Base-by-base conservation (phyloP, 2,113 vertebrate species). In the Hystrix brachyura region DNA sequence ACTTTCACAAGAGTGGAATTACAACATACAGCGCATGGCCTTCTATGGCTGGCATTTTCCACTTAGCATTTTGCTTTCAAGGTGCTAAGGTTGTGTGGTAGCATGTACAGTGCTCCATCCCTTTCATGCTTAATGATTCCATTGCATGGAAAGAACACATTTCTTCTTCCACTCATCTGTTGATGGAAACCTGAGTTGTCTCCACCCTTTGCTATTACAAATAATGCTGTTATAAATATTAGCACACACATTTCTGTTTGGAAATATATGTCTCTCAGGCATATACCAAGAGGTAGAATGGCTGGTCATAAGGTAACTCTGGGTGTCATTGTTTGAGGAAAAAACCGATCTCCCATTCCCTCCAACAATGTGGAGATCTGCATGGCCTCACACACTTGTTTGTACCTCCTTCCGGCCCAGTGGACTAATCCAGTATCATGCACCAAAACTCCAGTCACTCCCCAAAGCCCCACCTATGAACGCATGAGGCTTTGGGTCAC, bases 71-170 rank as follows among this genome's bases (percentile, higher is more conserved):
- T 7, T 8, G 55, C 29, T 43, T 48, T 43, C 78, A 81, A 14
- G 62, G 15, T 9, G 46, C 29, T 23, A 38, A 38, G 38, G 38
- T 38, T 38, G 7, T 0, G 0, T 1, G 18, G 27, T 3, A 10
- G 11, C 71, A 8, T 1, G 3, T 1, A 19, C 10, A 4, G 14
- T 1, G 3, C n/a, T 10, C 17, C 4, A 0, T 29, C 21, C 15
- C 9, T 48, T 43, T 12, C 4, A 4, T 7, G 32, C 57, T 5
- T 0, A 46, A 64, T 4, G 3, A 18, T 25, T 1, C 7, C 15
- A 3, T 0, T 55, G 25, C 46, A 11, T 0, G 18, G 17, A 27
- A 2, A 2, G 0, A 62, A 4, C 17, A 6, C 23, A 7, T 10
- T 53, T 85, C 32, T 53, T 48, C n/a, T 11, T 29, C 43, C 4